phyloP scores from a whole-genome alignment of 2,888 invertebrate species.

The Gymnoscelis rufifasciata region DNA sequence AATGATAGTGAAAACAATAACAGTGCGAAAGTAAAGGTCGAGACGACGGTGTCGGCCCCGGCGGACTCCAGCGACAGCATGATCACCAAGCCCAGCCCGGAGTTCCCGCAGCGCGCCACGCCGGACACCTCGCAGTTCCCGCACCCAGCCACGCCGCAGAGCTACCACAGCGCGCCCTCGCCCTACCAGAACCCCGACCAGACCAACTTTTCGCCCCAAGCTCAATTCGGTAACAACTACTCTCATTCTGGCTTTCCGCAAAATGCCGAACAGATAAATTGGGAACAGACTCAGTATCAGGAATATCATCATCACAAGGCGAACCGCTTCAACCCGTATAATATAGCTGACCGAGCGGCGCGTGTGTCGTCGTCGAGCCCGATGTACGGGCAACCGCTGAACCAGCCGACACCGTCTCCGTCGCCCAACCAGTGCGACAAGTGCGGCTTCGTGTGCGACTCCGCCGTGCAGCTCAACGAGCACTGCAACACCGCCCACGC shows the following conservation, averaged over 20 bases:
- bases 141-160: conserved; percentile 82
- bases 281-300: conserved; percentile 73
- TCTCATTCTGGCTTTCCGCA: conserved; percentile 73
- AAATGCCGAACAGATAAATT: conserved; percentile 68
- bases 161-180: conserved; percentile 83
- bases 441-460: conserved; percentile 89
- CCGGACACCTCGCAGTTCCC: conserved; percentile 80
- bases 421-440: conserved; percentile 90
- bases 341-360: conserved; percentile 74
- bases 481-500: conserved; percentile 85
- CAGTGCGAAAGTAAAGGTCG: conserved; percentile 78
- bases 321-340: conserved; percentile 74
- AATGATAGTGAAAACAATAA: conserved; percentile 84
- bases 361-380: conserved; percentile 77
- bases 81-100: conserved; percentile 81
- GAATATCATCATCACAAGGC: conserved; percentile 69
- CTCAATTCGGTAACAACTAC: conserved; percentile 71
- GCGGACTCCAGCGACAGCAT: conserved; percentile 87
- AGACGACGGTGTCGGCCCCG: conserved; percentile 82
- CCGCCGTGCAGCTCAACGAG: conserved; percentile 85
- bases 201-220: conserved; percentile 78
- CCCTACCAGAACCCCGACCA: conserved; percentile 82
- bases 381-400: conserved; percentile 77
- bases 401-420: conserved; percentile 84
- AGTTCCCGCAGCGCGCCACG: conserved; percentile 77